Evolutionary conservation across 1,140 invertebrate species (phyloP), one percentile per base, ranked within the genome.

Genomic region (Rhopalosiphum maidis): DNA sequence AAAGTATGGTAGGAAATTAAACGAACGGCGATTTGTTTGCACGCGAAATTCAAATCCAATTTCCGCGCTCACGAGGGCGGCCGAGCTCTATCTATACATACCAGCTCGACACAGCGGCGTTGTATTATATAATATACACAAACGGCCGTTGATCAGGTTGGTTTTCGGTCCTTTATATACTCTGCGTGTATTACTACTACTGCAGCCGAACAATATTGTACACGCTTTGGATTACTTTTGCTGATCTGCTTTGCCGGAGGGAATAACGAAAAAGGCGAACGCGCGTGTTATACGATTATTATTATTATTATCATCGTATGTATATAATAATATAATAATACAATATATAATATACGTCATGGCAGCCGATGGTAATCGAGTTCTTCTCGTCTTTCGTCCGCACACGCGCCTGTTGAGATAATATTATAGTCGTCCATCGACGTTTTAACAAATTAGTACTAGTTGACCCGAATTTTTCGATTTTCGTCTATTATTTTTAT

Each of bases 1-100:
- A 48, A 37, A 92, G 15, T 30, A 25, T 68, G 6, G 46, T 35
- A 92, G 77, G 82, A 93, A 93, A 93, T 93, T 83, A 93, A 85
- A 93, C 82, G 91, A 93, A 93, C 91, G 30, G 30, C 82, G 91
- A 93, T 93, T 93, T 93, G 91, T 93, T 93, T 93, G 48, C 91
- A 86, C 82, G 91, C 82, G 48, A 93, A 93, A 93, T 93, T 93
- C 91, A 93, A 93, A 93, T 93, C 91, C 91, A 93, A 93, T 93
- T 93, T 93, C 91, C 82, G 30, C 30, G 60, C 68, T 48, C 77
- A 48, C 30, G 68, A 37, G 90, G 90, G 25, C 77, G 18, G 22
- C 77, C 77, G 77, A 37, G 35, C 35, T n/a, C 18, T 83, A 35
- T 83, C 77, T 23, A 54, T 37, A 88, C 25, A 86, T 37, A 54